Percentiles rank a stretch among this genome's conserved stretches.
Evolutionary conservation across 1,140 invertebrate genomes (phyloP).

Genomic region (Eupristina koningsbergeri): DNA sequence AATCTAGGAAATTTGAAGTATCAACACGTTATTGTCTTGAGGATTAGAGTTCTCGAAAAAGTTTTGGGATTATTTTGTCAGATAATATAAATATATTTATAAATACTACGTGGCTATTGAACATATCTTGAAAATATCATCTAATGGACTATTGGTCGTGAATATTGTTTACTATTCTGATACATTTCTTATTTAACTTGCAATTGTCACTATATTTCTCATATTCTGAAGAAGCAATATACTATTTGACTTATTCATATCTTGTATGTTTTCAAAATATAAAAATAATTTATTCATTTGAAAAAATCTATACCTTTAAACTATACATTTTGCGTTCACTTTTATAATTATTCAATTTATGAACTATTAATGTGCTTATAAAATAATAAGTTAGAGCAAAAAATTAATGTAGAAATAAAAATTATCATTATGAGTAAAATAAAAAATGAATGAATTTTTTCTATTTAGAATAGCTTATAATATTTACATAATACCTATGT

Average conservation of each 20-base stretch:
- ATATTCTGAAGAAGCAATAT: neutral
- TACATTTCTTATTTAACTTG: slow-evolving; percentile 1
- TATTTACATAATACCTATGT: too few species aligned
- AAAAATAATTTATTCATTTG: neutral
- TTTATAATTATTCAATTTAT: too few species aligned
- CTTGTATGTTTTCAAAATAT: neutral
- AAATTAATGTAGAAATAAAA: too few species aligned
- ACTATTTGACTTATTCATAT: neutral
- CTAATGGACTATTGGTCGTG: neutral
- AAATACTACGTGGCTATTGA: slow-evolving; percentile 5
- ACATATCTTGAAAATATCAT: slow-evolving; percentile 12
- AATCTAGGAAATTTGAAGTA: slow-evolving; percentile 19
- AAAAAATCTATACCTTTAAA: too few species aligned
- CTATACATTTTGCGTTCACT: too few species aligned
- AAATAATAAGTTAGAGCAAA: too few species aligned
- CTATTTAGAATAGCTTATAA: too few species aligned
- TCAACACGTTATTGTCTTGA: neutral
- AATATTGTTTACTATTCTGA: neutral
- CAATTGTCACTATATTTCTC: neutral
- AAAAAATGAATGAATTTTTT: too few species aligned
- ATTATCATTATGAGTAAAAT: too few species aligned
- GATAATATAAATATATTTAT: neutral
- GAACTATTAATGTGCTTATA: too few species aligned
- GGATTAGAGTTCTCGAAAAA: slow-evolving; percentile 23
- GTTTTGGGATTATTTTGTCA: slow-evolving; percentile 8